These are phyloP conservation scores for Acanthosepion pharaonis DNA, from an alignment of 2,888 invertebrate genomes.

Conservation along the genomic window DNA sequence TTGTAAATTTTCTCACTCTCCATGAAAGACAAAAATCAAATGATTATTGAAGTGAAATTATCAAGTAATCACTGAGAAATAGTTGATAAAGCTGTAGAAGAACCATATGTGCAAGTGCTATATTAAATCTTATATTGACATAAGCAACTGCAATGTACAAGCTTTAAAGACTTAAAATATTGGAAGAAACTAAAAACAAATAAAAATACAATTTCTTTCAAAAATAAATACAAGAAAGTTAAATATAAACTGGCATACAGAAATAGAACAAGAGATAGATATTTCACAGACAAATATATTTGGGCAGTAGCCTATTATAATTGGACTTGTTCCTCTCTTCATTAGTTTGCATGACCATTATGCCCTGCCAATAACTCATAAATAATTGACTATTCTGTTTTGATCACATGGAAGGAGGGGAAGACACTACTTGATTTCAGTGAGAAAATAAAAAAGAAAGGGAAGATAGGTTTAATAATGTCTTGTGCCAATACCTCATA, in stretches of 20 bases:
- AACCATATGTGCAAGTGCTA: background rate
- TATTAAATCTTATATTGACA: background rate
- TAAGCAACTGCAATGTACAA: background rate
- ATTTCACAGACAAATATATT: background rate
- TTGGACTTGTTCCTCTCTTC: no score
- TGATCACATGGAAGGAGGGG: no score
- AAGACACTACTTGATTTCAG: no score
- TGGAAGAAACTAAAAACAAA: background rate
- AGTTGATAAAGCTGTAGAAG: background rate
- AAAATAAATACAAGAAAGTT: background rate
- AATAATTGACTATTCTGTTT: no score
- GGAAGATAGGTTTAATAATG: no score
- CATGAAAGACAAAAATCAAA: background rate
- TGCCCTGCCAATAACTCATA: no score
- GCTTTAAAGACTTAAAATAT: background rate
- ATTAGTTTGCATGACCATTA: no score
- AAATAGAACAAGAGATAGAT: background rate
- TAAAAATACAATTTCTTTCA: background rate
- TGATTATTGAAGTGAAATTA: background rate
- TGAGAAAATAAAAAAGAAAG: no score
- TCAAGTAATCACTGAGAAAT: no score
- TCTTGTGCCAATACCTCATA: no score
- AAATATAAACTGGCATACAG: background rate
- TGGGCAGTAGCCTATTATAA: background rate
- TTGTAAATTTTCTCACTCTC: background rate